Base-by-base conservation (phyloP, 2,113 vertebrate genomes). In the Amphilophus citrinellus region DNA sequence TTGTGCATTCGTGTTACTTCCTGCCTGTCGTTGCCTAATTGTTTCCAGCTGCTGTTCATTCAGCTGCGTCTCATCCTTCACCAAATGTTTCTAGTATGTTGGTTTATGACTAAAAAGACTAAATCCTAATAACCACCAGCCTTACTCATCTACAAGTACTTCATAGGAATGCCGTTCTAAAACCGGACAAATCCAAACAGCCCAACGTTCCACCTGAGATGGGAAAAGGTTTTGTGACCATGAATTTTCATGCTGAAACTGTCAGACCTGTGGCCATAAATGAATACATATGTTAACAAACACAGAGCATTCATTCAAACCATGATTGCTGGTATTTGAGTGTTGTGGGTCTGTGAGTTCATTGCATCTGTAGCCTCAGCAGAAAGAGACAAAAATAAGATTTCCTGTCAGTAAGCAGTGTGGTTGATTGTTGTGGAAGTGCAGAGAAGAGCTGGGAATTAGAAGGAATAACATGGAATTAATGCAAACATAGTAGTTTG, bases 31-130 rank as follows among this genome's bases (percentile, higher is more conserved):
- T 71, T 50, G 24, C 44, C 3, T 71, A 24, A 71, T 71, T 53
- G 44, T 71, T 71, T 71, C 44, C 44, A 71, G 44, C 44, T 71
- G 66, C 44, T 53, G 44, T 71, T 71, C 18, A 71, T 71, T 11
- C 65, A 71, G 24, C 2, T 50, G 42, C 18, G 44, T 71, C 44
- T 71, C 44, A 50, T 32, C 44, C 44, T 18, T 71, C 24, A 32
- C 15, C 14, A 68, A 4, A 27, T 66, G 24, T 24, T 24, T 3
- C 63, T 2, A 2, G 7, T 66, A 47, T 47, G 4, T 47, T 68
- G 63, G 11, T 61, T 61, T 32, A 32, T 61, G 27, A 61, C 27
- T 61, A 61, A 61, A 61, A 61, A 32, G 14, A 30, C 14, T 32
- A 61, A 32, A 61, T 8, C 14, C 27, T 61, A 9, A 17, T 30